A percentile compares a stretch with the other conserved stretches of the same genome.
Conservation (phyloP, 1,140 invertebrate species). For the Lasioglossum baleicum region DNA sequence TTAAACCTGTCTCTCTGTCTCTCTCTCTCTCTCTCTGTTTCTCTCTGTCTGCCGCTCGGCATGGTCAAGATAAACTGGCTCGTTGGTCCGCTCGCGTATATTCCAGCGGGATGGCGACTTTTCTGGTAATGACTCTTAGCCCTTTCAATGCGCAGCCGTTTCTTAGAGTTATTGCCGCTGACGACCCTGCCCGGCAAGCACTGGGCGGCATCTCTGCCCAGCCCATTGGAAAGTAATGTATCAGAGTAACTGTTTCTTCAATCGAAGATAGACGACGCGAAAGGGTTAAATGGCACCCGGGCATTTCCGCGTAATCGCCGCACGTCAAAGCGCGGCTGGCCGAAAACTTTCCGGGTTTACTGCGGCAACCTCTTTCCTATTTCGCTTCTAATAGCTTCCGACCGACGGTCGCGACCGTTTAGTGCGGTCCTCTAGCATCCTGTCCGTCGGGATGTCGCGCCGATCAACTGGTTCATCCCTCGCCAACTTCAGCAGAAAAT, state of each 20-base stretch:
- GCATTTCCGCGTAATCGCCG: slow-evolving; percentile 39
- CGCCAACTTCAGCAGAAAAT: no score
- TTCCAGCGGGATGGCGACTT: slow-evolving; percentile 12
- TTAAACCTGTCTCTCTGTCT: no score
- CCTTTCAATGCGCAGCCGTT: slow-evolving; percentile 56
- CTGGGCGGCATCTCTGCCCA: not conserved
- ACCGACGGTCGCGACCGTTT: no score
- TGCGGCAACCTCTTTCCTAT: slow-evolving; percentile 19
- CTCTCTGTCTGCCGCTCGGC: not conserved
- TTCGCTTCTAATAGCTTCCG: slow-evolving; percentile 41
- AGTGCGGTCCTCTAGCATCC: no score
- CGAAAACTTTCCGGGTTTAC: slow-evolving; percentile 10
- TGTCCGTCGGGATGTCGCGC: no score
- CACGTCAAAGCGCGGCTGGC: not conserved
- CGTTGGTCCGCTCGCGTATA: slow-evolving; percentile 19
- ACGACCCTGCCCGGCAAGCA: slow-evolving; percentile 30
- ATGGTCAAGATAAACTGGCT: slow-evolving; percentile 30
- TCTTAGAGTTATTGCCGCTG: slow-evolving; percentile 52
- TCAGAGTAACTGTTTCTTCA: slow-evolving; percentile 60
- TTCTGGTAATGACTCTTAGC: slow-evolving; percentile 52
- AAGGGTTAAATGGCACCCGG: slow-evolving; percentile 55
- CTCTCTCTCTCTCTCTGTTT: no score
- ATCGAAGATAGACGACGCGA: slow-evolving; percentile 44
- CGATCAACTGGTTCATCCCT: no score
- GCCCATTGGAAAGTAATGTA: slow-evolving; percentile 57